phyloP scores from a whole-genome alignment of 1,140 invertebrate species.

The Drosophila micromelanica region DNA sequence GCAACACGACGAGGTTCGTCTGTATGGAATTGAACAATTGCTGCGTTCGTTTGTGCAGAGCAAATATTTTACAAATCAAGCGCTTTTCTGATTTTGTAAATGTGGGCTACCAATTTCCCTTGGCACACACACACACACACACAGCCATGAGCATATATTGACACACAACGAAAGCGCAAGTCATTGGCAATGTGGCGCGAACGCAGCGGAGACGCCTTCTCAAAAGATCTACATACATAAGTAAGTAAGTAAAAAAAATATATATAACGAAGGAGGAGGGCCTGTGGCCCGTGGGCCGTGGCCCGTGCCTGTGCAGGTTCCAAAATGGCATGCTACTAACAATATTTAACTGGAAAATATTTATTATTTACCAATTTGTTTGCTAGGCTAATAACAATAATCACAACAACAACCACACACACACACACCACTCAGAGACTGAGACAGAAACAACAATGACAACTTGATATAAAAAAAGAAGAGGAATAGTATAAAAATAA shows the following conservation, averaged over 20 bases:
- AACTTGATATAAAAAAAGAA: constrained; percentile 46
- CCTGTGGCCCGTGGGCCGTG: too few species aligned
- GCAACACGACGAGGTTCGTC: constrained; percentile 35
- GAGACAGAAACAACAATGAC: constrained; percentile 34
- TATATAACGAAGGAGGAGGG: constrained; percentile 47
- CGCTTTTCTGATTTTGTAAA: constrained; percentile 84
- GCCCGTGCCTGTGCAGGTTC: constrained; percentile 57
- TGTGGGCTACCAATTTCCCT: constrained; percentile 84
- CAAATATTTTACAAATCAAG: constrained; percentile 84
- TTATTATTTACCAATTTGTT: constrained; percentile 84
- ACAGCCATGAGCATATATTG: constrained; percentile 45
- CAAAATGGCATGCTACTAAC: constrained; percentile 80
- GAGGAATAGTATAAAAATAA: constrained; percentile 31
- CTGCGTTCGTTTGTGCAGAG: constrained; percentile 82
- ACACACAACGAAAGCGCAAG: constrained; percentile 80
- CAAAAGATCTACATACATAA: constrained; percentile 74
- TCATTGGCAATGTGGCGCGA: constrained; percentile 76
- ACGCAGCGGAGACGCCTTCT: constrained; percentile 49
- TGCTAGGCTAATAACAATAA: constrained; percentile 84
- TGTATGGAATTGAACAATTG: constrained; percentile 78
- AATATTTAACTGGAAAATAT: constrained; percentile 84
- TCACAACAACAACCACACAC: constrained; percentile 66
- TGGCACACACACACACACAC: constrained; percentile 52
- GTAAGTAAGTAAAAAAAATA: constrained; percentile 39
- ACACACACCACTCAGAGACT: constrained; percentile 24